Evolutionary conservation across 2,888 invertebrate species (phyloP), one percentile per base, ranked within the genome.

Genomic region (Drosophila antonietae): DNA sequence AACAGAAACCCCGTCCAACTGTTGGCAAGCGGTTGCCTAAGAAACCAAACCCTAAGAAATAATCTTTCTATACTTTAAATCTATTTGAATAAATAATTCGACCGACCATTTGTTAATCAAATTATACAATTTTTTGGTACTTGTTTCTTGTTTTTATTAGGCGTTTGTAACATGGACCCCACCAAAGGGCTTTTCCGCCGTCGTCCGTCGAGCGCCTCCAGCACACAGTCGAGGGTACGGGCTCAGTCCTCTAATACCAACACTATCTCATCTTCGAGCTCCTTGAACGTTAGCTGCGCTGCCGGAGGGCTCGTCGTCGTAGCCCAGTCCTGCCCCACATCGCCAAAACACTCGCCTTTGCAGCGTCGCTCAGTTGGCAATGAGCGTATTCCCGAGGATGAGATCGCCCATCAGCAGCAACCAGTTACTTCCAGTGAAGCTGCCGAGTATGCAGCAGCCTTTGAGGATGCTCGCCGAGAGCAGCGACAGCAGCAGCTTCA

Each of bases 151-250:
- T 44, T 57, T 56, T 43, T 15, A 59, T 10, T 63, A 93, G 93
- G 93, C 72, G 90, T 93, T 71, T 93, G 93, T 79, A 92, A 93
- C 70, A 89, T 91, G 86, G 93, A 93, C 60, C 91, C 92, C 66
- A 88, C 88, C 59, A 92, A 92, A 72, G 93, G 93, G 39, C 88
- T 93, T 47, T 93, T 93, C 69, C 92, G 93, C 8, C 91, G 93
- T 43, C 91, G 92, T 65, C 91, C 92, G 4, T 93, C 93, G 47
- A 90, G 81, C 70, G 88, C 92, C 41, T 93, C 93, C 65, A 89
- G 88, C 39, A 59, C 59, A 0, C 90, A 91, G 57, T 91, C 92
- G n/a, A 87, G 92, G 6, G 79, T 92, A 33, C 91, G 90, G 33
- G 88, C 90, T 28, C 91, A 90, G 62, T 84, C 90, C 59, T 83